phyloP scores from a whole-genome alignment of 2,113 vertebrate genomes.

The Tachycineta bicolor region DNA sequence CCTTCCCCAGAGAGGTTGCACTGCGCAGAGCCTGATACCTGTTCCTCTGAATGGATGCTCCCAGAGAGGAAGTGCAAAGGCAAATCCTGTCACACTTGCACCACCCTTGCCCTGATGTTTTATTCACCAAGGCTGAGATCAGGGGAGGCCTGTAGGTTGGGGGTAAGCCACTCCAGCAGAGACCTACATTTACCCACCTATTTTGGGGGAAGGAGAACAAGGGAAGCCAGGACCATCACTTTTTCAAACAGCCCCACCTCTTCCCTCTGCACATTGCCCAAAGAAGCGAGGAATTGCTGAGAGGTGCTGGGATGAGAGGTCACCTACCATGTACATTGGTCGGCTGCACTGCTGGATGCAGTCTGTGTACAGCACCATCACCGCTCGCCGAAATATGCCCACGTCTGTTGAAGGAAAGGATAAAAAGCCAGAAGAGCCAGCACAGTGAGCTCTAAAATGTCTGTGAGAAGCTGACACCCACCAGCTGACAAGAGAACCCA shows the following conservation, averaged over 20 bases:
- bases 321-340: slow-evolving; percentile 81
- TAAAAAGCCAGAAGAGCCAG: neutral
- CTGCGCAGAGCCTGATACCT: neutral
- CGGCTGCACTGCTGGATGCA: slow-evolving; percentile 80
- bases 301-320: neutral
- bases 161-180: neutral
- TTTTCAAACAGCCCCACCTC: neutral
- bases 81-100: neutral
- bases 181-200: neutral
- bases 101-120: neutral
- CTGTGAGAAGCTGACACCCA: neutral
- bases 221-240: neutral
- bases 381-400: slow-evolving; percentile 75
- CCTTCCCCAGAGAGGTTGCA: neutral
- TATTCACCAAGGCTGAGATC: neutral
- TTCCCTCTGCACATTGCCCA: neutral
- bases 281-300: neutral
- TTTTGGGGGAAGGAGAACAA: neutral
- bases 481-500: neutral
- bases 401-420: slow-evolving; percentile 64
- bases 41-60: neutral
- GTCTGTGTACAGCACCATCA: slow-evolving; percentile 78
- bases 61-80: neutral
- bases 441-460: neutral
- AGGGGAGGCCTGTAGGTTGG: neutral